These are phyloP conservation scores for Australoheros facetus DNA, from an alignment of 2,797 vertebrate genomes.

Conservation along the genomic window DNA sequence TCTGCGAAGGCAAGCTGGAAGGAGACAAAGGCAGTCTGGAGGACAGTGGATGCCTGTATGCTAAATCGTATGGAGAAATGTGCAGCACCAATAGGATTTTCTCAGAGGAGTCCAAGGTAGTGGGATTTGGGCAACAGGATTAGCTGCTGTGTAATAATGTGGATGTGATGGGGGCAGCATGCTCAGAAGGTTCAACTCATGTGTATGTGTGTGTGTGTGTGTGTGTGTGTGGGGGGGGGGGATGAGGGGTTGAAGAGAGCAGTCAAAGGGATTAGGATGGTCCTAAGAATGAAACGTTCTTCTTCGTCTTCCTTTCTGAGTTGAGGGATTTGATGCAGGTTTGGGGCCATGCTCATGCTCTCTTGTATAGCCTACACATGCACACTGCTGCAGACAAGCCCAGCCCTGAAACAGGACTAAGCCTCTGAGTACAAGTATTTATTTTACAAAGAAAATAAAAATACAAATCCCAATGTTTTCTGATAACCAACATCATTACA, in stretches of 20 bases:
- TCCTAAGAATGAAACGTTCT: slow-evolving; percentile 51
- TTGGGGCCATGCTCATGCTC: background rate
- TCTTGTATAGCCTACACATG: background rate
- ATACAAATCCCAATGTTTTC: background rate
- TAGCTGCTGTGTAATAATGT: slow-evolving; percentile 81
- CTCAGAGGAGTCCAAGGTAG: slow-evolving; percentile 74
- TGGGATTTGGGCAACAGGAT: slow-evolving; percentile 84
- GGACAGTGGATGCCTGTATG: slow-evolving; percentile 61
- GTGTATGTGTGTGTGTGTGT: background rate
- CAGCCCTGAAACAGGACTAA: background rate
- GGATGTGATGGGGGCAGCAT: slow-evolving; percentile 68
- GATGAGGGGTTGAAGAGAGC: slow-evolving; percentile 32
- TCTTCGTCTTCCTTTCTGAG: slow-evolving; percentile 18
- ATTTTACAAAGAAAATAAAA: background rate
- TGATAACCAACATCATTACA: background rate
- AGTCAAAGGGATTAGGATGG: slow-evolving; percentile 62
- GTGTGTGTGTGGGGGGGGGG: slow-evolving; percentile 4
- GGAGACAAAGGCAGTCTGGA: slow-evolving; percentile 71
- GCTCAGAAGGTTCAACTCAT: slow-evolving; percentile 44
- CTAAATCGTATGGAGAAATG: slow-evolving; percentile 73
- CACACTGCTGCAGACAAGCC: background rate
- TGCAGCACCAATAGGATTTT: slow-evolving; percentile 79
- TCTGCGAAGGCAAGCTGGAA: slow-evolving; percentile 42
- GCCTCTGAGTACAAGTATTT: background rate
- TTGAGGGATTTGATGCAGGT: slow-evolving; percentile 62